Evolutionary conservation across 2,113 vertebrate species (phyloP), one percentile per base, ranked within the genome.

Genomic region (Gyps fulvus): DNA sequence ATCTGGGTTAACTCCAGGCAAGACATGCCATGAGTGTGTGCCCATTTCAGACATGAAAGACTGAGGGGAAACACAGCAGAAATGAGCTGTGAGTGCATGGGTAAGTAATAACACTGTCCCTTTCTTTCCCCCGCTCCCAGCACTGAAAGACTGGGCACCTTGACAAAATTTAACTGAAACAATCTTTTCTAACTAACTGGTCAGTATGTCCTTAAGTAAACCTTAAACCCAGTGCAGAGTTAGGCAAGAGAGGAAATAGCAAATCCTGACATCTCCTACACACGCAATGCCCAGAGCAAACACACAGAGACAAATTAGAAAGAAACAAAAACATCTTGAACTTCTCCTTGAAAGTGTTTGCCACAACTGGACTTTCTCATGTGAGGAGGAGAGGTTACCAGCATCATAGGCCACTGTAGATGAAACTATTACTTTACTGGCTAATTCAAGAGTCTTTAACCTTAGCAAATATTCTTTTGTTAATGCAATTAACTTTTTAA

Each of bases 151-250:
- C 32, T 61, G 81, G 86, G 49, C 73, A 79, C 40, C 81, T 71
- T 87, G 89, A 87, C 77, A 95, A 95, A 76, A 72, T 72, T 85
- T 86, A 84, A 67, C n/a, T 90, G 38, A 52, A 92, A 87, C 47
- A 91, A 40, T 90, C 62, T 94, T 93, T 95, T 85, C 40, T 79
- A 82, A 70, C 31, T 79, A 82, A 70, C 31, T 79, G 65, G 69
- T 84, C 89, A 95, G 26, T 5, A 4, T 84, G 83, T 93, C 94
- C 91, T 95, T 81, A 92, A 89, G 65, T 92, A 89, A 96, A 97
- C 89, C 87, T 93, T 93, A 27, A 96, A 86, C 36, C 40, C 83
- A 87, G 50, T 55, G 20, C 45, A 83, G 59, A 69, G n/a, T 83
- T 89, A 82, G 45, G 42, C 63, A 92, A 96, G 90, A 92, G 81